Base-by-base conservation (phyloP, 1,140 invertebrate genomes). In the Sycobia sp. region DNA sequence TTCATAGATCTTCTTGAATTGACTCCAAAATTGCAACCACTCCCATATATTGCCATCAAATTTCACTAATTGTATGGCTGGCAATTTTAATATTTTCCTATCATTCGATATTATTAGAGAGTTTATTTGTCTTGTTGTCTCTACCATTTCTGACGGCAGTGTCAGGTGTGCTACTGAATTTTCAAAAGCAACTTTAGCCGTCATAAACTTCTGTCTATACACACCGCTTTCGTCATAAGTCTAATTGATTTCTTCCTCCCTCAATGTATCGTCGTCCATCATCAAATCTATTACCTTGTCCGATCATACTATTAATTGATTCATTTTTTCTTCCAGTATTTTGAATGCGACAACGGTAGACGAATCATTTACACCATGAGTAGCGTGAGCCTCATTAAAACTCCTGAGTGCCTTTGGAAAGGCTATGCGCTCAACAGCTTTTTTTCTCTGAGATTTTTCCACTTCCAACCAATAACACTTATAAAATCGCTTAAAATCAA, bases 1-100 rank as follows among this genome's bases (percentile, higher is more conserved):
- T 13, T 69, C 56, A 58, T 73, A 44, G 11, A 71, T 70, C 51
- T 66, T 73, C 41, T 67, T 57, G 41, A 74, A 74, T 23, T 64
- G 43, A 11, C 58, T 51, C 44, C 58, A 50, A 39, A 60, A 59
- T 22, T 39, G 43, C 16, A 50, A 9, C 47, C 46, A 60, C 16
- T 62, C 59, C 8, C 20, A 2, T 16, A 46, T 3, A 11, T 47
- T 16, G 14, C 34, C 51, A 34, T 13, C 49, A 16, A 50, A 55
- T 7, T 47, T 23, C 8, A 44, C 3, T 23, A 55, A 27, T 20
- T 55, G 23, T 1, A 53, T 53, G 3, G 3, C 22, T 14, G 50
- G 50, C 14, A 47, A 47, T 14, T 47, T 47, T 9, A 4, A 25
- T 47, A 10, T 14, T 47, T 14, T 47, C 27, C 7, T 47, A 14